Evolutionary conservation across 2,797 vertebrate species (phyloP).

Genomic region (Chaetophractus vellerosus): DNA sequence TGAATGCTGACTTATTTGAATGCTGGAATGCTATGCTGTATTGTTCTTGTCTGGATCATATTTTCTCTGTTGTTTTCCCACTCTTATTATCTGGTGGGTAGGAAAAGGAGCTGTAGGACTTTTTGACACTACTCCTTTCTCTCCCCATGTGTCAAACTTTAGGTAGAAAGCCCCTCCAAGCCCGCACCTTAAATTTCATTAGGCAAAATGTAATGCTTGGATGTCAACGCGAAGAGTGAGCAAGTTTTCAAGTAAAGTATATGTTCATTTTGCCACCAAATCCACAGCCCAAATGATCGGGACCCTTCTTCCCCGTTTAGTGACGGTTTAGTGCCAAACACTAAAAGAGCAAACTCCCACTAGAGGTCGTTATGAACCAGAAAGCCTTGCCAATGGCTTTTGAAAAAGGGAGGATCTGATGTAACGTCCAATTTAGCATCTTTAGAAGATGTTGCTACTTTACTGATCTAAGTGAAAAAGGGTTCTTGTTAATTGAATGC

Average conservation of each 20-base stretch:
- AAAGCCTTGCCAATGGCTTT: neutral
- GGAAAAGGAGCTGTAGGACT: neutral
- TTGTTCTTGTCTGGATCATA: neutral
- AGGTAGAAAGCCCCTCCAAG: neutral
- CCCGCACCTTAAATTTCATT: neutral
- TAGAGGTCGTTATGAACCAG: neutral
- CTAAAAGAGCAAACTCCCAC: neutral
- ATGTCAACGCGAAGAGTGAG: neutral
- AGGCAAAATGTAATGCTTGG: neutral
- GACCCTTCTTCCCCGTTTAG: neutral
- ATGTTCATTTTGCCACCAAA: constrained; percentile 46
- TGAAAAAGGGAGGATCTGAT: neutral
- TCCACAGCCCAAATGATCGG: neutral
- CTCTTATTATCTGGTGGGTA: neutral
- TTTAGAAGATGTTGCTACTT: neutral
- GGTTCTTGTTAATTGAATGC: neutral
- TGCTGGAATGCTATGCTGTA: neutral
- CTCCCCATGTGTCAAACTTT: neutral
- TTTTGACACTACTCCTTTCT: neutral
- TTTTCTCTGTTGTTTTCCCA: neutral
- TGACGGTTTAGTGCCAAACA: neutral
- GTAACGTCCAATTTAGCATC: neutral
- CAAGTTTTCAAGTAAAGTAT: neutral
- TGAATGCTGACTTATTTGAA: neutral
- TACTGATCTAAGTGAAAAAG: neutral